These are phyloP conservation scores for Acleris holmiana DNA, from an alignment of 2,888 invertebrate genomes.

Conservation along the genomic window DNA sequence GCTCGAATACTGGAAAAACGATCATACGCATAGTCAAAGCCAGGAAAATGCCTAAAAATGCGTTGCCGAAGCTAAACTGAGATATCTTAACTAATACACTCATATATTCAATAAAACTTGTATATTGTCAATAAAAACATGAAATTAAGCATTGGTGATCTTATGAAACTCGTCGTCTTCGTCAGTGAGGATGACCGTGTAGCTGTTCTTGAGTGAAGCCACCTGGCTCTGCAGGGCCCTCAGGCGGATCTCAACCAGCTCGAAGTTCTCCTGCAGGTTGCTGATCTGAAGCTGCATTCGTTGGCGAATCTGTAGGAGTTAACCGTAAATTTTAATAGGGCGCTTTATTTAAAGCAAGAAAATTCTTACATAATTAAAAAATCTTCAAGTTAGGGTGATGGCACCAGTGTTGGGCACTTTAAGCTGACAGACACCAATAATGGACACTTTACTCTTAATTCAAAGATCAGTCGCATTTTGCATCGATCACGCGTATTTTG, in stretches of 20 bases:
- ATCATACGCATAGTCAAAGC: too few relatives aligned
- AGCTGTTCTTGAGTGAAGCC: constrained; percentile 82
- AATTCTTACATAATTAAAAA: too few relatives aligned
- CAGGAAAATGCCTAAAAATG: too few relatives aligned
- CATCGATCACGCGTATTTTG: too few relatives aligned
- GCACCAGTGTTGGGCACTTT: too few relatives aligned
- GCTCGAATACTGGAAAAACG: too few relatives aligned
- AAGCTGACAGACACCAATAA: too few relatives aligned
- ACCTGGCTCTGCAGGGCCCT: constrained; percentile 87
- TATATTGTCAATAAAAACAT: constrained; percentile 19
- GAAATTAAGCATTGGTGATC: constrained; percentile 36
- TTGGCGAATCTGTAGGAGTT: constrained; percentile 82
- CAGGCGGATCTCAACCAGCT: constrained; percentile 87
- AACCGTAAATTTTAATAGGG: neutral
- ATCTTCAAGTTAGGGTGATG: too few relatives aligned
- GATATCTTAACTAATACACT: neutral
- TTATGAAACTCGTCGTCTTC: constrained; percentile 54
- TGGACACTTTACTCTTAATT: too few relatives aligned
- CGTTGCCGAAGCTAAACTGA: too few relatives aligned
- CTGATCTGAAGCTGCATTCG: constrained; percentile 88
- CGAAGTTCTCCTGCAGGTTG: constrained; percentile 87
- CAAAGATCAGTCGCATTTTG: too few relatives aligned
- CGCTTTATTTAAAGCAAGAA: neutral
- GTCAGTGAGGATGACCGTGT: constrained; percentile 58
- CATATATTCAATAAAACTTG: constrained; percentile 2